These are phyloP conservation scores for Lepidurus apus DNA, from an alignment of 1,140 invertebrate species.

Conservation along the genomic window DNA sequence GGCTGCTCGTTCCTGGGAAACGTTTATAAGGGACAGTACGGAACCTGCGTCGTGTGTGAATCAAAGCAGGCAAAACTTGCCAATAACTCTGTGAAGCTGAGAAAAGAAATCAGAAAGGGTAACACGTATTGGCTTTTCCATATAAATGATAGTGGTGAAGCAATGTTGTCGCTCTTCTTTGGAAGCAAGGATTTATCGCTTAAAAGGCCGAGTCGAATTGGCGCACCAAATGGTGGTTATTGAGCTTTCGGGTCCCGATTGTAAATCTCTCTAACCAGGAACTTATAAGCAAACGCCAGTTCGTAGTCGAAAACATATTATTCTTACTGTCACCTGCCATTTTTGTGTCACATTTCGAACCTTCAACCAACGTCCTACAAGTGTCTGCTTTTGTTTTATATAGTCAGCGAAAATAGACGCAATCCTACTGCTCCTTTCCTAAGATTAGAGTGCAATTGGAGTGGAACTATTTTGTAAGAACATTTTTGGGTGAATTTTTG, in stretches of 20 bases:
- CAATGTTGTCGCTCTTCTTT: neutral
- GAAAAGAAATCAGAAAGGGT: neutral
- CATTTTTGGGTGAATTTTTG: no score
- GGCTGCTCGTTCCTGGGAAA: neutral
- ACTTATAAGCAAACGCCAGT: neutral
- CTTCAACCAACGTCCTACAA: neutral
- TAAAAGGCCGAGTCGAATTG: neutral
- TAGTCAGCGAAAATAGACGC: neutral
- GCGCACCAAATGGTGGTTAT: neutral
- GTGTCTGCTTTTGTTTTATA: neutral
- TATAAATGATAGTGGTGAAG: neutral
- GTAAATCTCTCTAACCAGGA: neutral
- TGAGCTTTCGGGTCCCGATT: neutral
- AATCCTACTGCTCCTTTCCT: neutral
- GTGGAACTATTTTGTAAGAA: neutral
- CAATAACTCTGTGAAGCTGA: neutral
- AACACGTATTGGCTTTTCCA: constrained; percentile 7
- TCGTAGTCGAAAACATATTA: neutral
- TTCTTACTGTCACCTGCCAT: neutral
- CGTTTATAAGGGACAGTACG: neutral
- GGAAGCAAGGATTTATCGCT: neutral
- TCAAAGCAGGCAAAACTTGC: neutral
- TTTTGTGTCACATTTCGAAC: neutral
- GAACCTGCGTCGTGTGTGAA: neutral
- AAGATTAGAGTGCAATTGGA: neutral